phyloP scores from a whole-genome alignment of 2,113 vertebrate species.

The Aegotheles bennettii region DNA sequence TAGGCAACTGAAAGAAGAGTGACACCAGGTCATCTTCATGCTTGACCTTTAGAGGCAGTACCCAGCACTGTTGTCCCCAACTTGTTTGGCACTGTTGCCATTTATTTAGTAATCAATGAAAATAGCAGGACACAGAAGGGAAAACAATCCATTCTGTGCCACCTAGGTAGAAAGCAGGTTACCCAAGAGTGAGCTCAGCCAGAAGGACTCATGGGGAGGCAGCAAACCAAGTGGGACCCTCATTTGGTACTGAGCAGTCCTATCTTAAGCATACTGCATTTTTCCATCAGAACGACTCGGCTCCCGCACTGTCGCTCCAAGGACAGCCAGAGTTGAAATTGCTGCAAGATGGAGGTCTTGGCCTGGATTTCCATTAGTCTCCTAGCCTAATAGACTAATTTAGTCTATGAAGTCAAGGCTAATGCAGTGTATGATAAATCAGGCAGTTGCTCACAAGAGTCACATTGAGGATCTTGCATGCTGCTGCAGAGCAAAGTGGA shows the following conservation, averaged over 20 bases:
- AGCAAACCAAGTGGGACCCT: background rate
- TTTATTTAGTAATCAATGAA: background rate
- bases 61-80: background rate
- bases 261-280: background rate
- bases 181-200: background rate
- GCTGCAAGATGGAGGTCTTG: background rate
- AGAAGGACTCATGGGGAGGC: background rate
- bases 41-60: background rate
- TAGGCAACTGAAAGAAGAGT: background rate
- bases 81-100: background rate
- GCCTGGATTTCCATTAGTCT: background rate
- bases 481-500: background rate
- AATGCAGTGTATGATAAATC: background rate
- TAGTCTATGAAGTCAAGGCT: background rate
- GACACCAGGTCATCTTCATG: background rate
- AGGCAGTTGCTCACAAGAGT: background rate
- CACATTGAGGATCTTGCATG: background rate
- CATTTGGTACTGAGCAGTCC: background rate
- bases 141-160: background rate
- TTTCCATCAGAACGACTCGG: background rate
- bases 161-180: background rate
- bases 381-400: too few species aligned
- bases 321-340: background rate
- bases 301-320: background rate
- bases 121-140: background rate